Base-by-base conservation (phyloP, 2,888 invertebrate species). In the Thereva nobilitata region DNA sequence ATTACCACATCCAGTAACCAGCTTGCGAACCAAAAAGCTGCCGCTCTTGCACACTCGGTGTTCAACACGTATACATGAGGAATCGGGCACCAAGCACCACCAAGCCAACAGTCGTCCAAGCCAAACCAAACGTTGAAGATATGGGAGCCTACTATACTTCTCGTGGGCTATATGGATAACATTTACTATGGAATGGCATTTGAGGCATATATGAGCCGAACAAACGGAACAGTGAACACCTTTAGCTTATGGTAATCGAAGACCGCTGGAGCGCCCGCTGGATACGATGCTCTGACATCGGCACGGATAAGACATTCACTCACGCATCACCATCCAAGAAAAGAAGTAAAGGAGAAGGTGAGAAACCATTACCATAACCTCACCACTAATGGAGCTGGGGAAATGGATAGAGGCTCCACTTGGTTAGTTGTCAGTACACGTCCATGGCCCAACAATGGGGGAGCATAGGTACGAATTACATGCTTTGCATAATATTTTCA, bases 301-400 rank as follows among this genome's bases (percentile, higher is more conserved):
- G 42, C 34, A 44, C 9, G 44, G 44, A 56, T 23, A 56, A 56
- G 56, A 56, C 56, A 56, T 56, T 56, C 56, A 56, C 56, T 56
- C 56, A 56, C 56, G 56, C 56, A 44, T 56, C 42, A 44, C 44
- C 8, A 23, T 23, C 23, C 9, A 42, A 44, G 44, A 44, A 56
- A 56, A 56, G 44, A 56, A 56, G 56, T 44, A 56, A 56, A 23
- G 23, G 23, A 23, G 56, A 38, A 42, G 56, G 42, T 56, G 56
- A 56, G 42, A 44, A 56, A 34, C 44, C 56, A 56, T 56, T 56
- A 56, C 56, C 56, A 56, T 56, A 56, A 56, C 56, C 42, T 56
- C 44, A 44, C 44, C 44, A 44, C 12, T 44, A 44, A 34, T n/a
- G 9, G 23, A 23, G 40, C 9, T 56, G 56, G 56, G 56, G 56